Evolutionary conservation across 1,140 invertebrate genomes (phyloP).

Genomic region (Tetraneura akinire): DNA sequence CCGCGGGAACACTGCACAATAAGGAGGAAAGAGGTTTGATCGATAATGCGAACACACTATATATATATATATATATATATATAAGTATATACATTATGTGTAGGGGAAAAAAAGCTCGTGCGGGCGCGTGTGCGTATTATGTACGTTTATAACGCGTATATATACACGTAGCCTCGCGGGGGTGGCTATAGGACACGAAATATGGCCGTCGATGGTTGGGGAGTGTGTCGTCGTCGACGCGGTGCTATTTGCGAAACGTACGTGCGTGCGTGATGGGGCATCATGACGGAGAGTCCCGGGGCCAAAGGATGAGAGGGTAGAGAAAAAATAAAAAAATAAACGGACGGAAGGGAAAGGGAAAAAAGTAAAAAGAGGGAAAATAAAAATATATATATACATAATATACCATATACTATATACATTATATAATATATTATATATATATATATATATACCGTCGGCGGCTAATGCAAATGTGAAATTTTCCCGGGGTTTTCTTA

Average conservation of each 20-base stretch:
- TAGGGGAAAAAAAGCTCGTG: slow-evolving; percentile 13
- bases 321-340: neutral
- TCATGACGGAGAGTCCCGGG: neutral
- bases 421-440: no score
- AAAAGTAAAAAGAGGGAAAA: neutral
- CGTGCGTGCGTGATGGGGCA: neutral
- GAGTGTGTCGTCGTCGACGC: neutral
- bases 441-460: neutral
- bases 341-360: neutral
- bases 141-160: neutral
- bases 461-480: slow-evolving; percentile 49
- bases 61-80: no score
- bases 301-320: neutral
- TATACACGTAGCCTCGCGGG: no score
- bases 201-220: neutral
- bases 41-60: slow-evolving; percentile 30
- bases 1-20: no score
- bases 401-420: no score
- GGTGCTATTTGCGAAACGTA: neutral
- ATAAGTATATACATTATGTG: no score
- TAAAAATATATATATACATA: no score
- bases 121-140: slow-evolving; percentile 10
- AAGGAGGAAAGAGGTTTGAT: slow-evolving; percentile 29
- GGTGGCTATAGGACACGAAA: neutral
- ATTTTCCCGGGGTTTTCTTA: slow-evolving; percentile 46